phyloP scores from a whole-genome alignment of 2,113 vertebrate genomes.

The Aramus guarauna region DNA sequence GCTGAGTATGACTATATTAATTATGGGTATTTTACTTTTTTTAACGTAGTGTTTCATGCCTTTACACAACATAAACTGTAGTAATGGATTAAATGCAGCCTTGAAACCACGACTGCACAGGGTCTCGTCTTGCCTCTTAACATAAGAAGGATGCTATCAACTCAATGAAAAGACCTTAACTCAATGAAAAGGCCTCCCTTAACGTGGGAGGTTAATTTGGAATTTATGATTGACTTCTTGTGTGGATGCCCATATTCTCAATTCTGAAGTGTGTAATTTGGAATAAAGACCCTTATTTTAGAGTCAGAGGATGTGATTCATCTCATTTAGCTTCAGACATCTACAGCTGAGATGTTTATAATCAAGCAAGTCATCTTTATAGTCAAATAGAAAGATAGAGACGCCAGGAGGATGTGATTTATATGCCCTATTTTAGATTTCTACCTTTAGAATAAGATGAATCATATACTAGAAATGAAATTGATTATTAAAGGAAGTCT shows the following conservation, averaged over 20 bases:
- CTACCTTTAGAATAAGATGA: slow-evolving; percentile 1
- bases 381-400: slow-evolving; percentile 27
- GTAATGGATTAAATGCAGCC: slow-evolving; percentile 45
- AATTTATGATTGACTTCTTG: slow-evolving; percentile 50
- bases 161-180: slow-evolving; percentile 26
- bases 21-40: slow-evolving; percentile 44
- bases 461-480: slow-evolving; percentile 7
- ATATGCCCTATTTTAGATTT: neutral
- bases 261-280: slow-evolving; percentile 53
- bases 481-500: neutral
- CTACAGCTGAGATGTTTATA: slow-evolving; percentile 58
- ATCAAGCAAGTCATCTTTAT: slow-evolving; percentile 26
- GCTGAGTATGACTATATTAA: slow-evolving; percentile 34
- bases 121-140: slow-evolving; percentile 36
- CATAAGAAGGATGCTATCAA: slow-evolving; percentile 20
- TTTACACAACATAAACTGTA: slow-evolving; percentile 12
- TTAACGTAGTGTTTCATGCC: neutral
- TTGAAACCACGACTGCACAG: slow-evolving; percentile 24
- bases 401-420: neutral
- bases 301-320: slow-evolving; percentile 45
- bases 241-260: slow-evolving; percentile 38
- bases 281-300: slow-evolving; percentile 53
- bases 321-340: slow-evolving; percentile 42
- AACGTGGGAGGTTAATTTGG: slow-evolving; percentile 34
- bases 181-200: slow-evolving; percentile 20